Evolutionary conservation across 2,113 vertebrate genomes (phyloP), one percentile per base, ranked within the genome.

Genomic region (Cisticola juncidis): DNA sequence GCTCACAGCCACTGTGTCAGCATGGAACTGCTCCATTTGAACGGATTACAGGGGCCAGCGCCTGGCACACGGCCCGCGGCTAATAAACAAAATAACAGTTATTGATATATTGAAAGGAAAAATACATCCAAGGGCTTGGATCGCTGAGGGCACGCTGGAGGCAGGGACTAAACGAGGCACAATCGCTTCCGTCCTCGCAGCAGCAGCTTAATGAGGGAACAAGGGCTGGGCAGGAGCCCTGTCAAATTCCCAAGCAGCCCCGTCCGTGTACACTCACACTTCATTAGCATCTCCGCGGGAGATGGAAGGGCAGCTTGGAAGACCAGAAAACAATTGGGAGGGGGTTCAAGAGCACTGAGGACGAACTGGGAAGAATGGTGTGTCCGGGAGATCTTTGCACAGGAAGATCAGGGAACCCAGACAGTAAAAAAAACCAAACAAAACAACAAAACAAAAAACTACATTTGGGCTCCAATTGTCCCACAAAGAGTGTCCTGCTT

Each of bases 151-250:
- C 58, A 42, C 51, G 68, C 81, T 64, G 14, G 68, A 73, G 76
- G 58, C 65, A 70, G 74, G 71, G 81, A 69, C 71, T 50, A 85
- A 95, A 76, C 29, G 11, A 76, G 84, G 74, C 6, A 3, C 58
- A 42, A 33, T 36, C 9, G 4, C 36, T 71, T 60, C 78, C 35
- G 45, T 61, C 85, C 85, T 51, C 78, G 6, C 93, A 96, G 93
- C 94, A 78, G 94, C 88, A 82, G 95, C 69, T 95, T 96, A 96
- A 96, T 90, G 92, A 95, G 90, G 60, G 92, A 94, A 93, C 90
- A 84, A 84, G 93, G 88, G 85, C 94, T 85, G 90, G 87, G 94
- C 76, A 57, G n/a, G 31, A 81, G 93, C 77, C 90, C 92, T n/a
- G 90, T 50, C 80, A 81, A 81, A 96, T 93, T 97, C 95, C 95